These are phyloP conservation scores for Tetragnatha versicolor DNA, from an alignment of 1,140 invertebrate genomes.

Conservation along the genomic window DNA sequence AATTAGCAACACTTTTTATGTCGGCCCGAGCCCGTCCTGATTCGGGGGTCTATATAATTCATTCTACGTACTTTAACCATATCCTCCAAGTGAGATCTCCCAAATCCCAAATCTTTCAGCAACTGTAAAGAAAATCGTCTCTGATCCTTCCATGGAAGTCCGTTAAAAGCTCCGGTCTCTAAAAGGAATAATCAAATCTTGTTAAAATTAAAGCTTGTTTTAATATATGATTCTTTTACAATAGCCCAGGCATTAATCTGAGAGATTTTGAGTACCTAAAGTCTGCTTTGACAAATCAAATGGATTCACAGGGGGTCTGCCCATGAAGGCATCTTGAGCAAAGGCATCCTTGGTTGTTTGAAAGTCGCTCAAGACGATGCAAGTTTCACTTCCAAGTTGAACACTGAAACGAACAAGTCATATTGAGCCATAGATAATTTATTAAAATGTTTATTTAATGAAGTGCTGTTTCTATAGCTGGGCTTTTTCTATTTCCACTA, in stretches of 20 bases:
- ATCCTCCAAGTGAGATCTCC: conserved; percentile 68
- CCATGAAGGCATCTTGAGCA: conserved; percentile 50
- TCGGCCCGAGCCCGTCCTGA: no score
- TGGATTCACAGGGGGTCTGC: conserved; percentile 35
- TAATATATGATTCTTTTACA: background rate
- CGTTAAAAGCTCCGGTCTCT: conserved; percentile 56
- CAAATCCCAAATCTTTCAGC: conserved; percentile 78
- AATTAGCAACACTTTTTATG: no score
- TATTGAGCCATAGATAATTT: no score
- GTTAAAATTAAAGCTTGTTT: background rate
- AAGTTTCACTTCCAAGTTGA: conserved; percentile 39
- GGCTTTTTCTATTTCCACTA: no score
- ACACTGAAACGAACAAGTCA: background rate
- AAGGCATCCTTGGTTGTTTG: conserved; percentile 54
- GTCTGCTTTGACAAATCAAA: conserved; percentile 25
- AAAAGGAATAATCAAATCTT: background rate
- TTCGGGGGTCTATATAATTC: no score
- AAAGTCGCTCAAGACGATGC: conserved; percentile 55
- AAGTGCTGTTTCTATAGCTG: no score
- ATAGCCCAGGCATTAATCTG: background rate
- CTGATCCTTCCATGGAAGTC: conserved; percentile 79
- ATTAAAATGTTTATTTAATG: no score
- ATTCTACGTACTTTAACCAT: conserved; percentile 50
- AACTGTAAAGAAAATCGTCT: conserved; percentile 77
- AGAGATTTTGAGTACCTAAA: background rate